These are phyloP conservation scores for Cetonia aurata DNA, from an alignment of 2,888 invertebrate genomes.

Conservation along the genomic window DNA sequence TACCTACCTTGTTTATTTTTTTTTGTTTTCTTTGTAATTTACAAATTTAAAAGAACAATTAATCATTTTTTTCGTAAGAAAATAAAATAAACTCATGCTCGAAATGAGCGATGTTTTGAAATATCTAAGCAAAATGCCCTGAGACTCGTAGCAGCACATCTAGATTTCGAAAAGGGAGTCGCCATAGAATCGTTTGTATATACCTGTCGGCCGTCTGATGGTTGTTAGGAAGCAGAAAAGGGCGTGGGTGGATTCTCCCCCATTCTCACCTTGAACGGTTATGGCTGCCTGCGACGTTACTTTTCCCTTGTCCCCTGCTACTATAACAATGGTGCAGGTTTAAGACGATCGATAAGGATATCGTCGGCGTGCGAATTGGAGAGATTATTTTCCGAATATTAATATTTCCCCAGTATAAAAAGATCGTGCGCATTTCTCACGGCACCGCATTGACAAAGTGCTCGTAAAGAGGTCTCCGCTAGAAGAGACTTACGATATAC, in stretches of 20 bases:
- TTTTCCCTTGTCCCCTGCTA: conserved; percentile 51
- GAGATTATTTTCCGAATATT: background rate
- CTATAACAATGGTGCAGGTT: conserved; percentile 46
- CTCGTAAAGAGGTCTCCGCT: background rate
- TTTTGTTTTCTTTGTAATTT: too few relatives aligned
- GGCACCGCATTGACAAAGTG: too few relatives aligned
- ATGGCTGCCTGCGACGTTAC: conserved; percentile 52
- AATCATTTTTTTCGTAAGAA: too few relatives aligned
- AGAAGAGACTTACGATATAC: conserved; percentile 26
- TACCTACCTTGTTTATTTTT: too few relatives aligned
- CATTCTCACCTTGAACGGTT: conserved; percentile 51
- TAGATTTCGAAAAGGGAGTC: background rate
- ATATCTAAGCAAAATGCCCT: too few relatives aligned
- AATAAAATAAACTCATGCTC: too few relatives aligned
- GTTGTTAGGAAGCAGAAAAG: too few relatives aligned
- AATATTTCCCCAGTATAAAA: background rate
- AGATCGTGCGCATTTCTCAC: too few relatives aligned
- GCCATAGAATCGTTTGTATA: conserved; percentile 44
- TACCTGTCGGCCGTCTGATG: conserved; percentile 51
- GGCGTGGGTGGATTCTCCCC: conserved; percentile 47
- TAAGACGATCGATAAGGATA: conserved; percentile 47
- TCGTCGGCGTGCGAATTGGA: background rate
- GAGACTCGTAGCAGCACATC: too few relatives aligned
- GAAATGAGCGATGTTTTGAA: too few relatives aligned
- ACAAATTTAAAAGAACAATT: too few relatives aligned